A percentile compares a stretch with the other conserved stretches of the same genome.
Evolutionary conservation across 2,888 invertebrate genomes (phyloP).

Genomic region (Eupithecia subfuscata): DNA sequence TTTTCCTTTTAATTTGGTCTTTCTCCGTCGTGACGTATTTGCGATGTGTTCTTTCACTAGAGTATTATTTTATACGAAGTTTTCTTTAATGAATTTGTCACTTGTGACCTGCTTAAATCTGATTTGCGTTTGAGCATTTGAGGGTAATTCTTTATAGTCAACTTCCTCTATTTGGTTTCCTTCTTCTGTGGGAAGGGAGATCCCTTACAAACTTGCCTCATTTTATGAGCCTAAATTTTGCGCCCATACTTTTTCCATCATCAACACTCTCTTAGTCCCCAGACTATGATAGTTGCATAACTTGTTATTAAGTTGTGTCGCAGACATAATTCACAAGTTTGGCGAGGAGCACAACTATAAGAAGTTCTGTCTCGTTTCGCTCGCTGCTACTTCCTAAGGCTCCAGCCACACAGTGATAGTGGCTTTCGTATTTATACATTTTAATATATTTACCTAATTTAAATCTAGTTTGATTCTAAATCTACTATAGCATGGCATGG

Average conservation of each 20-base stretch:
- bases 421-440: not conserved
- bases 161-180: not conserved
- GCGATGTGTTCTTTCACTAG: not conserved
- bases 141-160: no score
- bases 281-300: constrained; percentile 14
- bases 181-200: no score
- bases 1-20: not conserved
- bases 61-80: not conserved
- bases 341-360: constrained; percentile 14
- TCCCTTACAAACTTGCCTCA: not conserved
- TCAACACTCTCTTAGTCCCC: not conserved
- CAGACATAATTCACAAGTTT: constrained; percentile 32
- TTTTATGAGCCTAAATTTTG: not conserved
- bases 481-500: not conserved
- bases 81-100: no score
- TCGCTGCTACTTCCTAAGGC: constrained; percentile 3
- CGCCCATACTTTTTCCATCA: not conserved
- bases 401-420: not conserved
- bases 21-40: not conserved
- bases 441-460: not conserved
- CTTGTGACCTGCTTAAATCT: not conserved
- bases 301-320: constrained; percentile 22
- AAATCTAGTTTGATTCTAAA: not conserved
- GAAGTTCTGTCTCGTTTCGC: constrained; percentile 25
- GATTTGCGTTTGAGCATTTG: not conserved